Evolutionary conservation across 1,140 invertebrate species (phyloP).

Genomic region (Danaus plexippus): DNA sequence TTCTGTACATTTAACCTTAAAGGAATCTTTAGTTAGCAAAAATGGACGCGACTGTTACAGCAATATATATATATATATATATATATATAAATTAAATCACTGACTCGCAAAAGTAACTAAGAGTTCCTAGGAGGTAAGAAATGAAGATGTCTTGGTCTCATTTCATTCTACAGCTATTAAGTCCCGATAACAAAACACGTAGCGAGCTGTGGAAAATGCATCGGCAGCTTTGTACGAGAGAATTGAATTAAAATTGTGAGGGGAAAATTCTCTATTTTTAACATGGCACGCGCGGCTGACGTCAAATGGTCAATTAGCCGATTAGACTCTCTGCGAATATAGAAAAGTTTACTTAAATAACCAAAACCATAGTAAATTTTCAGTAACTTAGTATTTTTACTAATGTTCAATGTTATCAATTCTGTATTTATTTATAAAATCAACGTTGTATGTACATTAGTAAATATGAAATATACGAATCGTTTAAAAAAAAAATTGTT

Average conservation of each 20-base stretch:
- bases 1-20: background rate
- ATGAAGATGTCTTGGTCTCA: slow-evolving; percentile 45
- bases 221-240: slow-evolving; percentile 51
- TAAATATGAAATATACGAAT: too few species aligned
- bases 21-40: slow-evolving; percentile 1
- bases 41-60: background rate
- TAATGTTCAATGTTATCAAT: too few species aligned
- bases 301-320: slow-evolving; percentile 62
- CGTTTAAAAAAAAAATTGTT: too few species aligned
- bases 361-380: too few species aligned
- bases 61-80: too few species aligned
- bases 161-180: slow-evolving; percentile 48
- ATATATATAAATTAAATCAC: slow-evolving; percentile 1
- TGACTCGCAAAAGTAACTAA: slow-evolving; percentile 7
- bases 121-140: slow-evolving; percentile 34
- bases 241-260: slow-evolving; percentile 65
- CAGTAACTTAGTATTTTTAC: too few species aligned
- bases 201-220: slow-evolving; percentile 53
- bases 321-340: too few species aligned
- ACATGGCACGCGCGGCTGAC: slow-evolving; percentile 46
- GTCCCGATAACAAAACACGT: slow-evolving; percentile 43
- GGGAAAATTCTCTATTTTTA: slow-evolving; percentile 50
- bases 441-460: too few species aligned
- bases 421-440: too few species aligned
- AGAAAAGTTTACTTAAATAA: too few species aligned